phyloP scores from a whole-genome alignment of 2,113 vertebrate genomes.

The Sapayoa aenigma region DNA sequence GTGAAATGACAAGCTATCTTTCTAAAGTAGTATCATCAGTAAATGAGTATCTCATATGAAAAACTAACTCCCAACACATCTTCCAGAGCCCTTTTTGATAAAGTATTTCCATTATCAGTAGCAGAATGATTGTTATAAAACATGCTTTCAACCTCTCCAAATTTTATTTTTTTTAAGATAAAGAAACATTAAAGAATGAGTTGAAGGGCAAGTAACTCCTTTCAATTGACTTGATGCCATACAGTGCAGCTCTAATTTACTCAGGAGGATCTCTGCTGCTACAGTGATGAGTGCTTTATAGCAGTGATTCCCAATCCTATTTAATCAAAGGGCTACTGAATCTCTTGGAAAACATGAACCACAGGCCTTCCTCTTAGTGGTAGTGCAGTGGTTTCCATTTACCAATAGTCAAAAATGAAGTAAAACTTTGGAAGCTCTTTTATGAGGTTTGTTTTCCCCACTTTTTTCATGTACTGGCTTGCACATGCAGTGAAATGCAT shows the following conservation, averaged over 20 bases:
- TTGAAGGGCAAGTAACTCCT: slow-evolving; percentile 20
- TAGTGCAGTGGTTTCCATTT: background rate
- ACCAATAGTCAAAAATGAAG: background rate
- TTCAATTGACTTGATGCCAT: background rate
- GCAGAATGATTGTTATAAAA: background rate
- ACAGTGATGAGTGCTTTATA: background rate
- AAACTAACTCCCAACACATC: background rate
- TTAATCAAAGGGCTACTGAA: background rate
- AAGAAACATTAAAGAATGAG: background rate
- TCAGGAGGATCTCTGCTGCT: background rate
- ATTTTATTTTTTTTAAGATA: background rate
- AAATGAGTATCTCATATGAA: background rate
- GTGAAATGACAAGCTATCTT: background rate
- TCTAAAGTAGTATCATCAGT: background rate
- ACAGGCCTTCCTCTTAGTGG: background rate
- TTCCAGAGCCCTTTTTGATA: background rate
- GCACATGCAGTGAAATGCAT: background rate
- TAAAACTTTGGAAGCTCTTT: background rate
- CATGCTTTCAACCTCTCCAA: background rate
- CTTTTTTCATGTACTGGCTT: background rate
- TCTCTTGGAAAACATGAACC: background rate
- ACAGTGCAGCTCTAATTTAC: background rate
- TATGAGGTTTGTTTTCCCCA: background rate
- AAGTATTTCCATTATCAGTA: background rate
- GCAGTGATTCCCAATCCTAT: background rate